Base-by-base conservation (phyloP, 2,888 invertebrate genomes). In the Ceriagrion tenellum region DNA sequence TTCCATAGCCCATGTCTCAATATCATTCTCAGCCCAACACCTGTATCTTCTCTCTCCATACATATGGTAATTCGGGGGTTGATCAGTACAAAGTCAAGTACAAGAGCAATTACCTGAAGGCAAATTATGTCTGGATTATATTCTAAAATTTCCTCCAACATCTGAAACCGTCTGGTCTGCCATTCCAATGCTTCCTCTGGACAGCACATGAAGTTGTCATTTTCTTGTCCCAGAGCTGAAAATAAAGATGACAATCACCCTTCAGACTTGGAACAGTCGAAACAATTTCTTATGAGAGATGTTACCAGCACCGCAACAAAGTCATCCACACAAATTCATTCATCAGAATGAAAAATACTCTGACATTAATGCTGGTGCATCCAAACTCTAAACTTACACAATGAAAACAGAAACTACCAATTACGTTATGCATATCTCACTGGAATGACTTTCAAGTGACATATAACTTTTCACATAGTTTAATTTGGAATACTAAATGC, bases 151-250 rank as follows among this genome's bases (percentile, higher is more conserved):
- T 98, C 98, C 97, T 98, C 98, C 10, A 98, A 97, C 95, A 98
- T 97, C 95, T 98, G 97, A 96, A 97, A 98, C 96, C 98, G 97
- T 96, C 98, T 97, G 95, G 97, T 97, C 96, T 97, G 97, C 98
- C 98, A 98, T 90, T 98, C 97, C 95, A 98, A 97, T 2, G 98
- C 98, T 96, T 98, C 98, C 40, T 97, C 97, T 8, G 98, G 98
- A 96, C 98, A 98, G 95, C 97, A 97, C 10, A 98, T 98, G 96
- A 98, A 98, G 96, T 98, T 98, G 96, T 98, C 98, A 96, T 98
- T 98, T 96, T 97, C 97, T 96, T 97, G 97, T 40, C 98, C 98
- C 95, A 98, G 97, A 95, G 98, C 98, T 98, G 96, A 35, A 97
- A 96, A 63, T 96, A 96, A 96, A 95, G 96, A 95, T 96, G 96